Evolutionary conservation across 2,797 vertebrate genomes (phyloP), one percentile per base, ranked within the genome.

Genomic region (Emydoidea blandingii): DNA sequence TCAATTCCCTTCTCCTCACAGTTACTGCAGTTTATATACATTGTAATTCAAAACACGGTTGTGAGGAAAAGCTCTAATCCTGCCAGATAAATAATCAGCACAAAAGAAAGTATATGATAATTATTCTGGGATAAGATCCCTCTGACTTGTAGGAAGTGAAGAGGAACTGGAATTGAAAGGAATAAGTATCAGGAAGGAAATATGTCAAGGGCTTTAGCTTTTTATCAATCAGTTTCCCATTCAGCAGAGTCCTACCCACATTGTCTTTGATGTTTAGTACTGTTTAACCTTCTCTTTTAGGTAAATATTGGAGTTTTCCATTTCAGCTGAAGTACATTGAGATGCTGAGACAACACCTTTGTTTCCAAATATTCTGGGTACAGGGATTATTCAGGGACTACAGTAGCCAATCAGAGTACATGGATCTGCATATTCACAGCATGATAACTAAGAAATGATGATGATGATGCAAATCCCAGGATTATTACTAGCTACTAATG

Each of bases 321-420:
- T 83, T 89, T 86, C 41, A 90, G 52, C 85, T 2, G 41, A 80
- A 79, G 3, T 25, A 14, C 1, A 74, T 91, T 15, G 85, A 27
- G 41, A 78, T 25, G 41, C 50, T n/a, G 89, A 93, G 53, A 65
- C 56, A 86, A 50, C 10, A 89, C 86, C 8, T 80, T 56, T 81
- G n/a, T 0, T 87, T 59, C 88, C 21, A 84, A 95, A 89, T 95
- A 89, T 68, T 93, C 68, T 47, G 44, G 15, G 5, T 27, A 56
- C 8, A 57, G 9, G 31, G 52, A 15, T 23, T 89, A 89, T 92
- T 86, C 83, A 86, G 37, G 85, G 29, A 72, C 92, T 54, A 93
- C 74, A 88, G 44, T 87, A 87, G 88, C 4, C 68, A 62, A 95
- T 91, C 49, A 85, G 92, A 94, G 81, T n/a, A 90, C 14, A 92